Conservation (phyloP, 2,113 vertebrate species). For the Hiodon alosoides region DNA sequence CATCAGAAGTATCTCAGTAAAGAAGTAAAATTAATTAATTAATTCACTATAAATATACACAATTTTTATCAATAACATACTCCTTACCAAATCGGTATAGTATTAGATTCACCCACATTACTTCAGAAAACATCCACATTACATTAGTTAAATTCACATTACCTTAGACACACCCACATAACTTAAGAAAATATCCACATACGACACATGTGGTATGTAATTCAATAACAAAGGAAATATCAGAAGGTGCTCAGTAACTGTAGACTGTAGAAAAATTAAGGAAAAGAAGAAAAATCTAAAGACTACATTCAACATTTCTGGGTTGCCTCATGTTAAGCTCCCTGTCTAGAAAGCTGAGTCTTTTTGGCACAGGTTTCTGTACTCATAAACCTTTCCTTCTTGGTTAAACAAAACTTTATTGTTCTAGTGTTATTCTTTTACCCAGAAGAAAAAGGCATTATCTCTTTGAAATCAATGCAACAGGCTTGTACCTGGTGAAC, state of each 20-base stretch:
- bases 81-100: too few species aligned
- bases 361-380: conserved; percentile 16
- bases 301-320: conserved; percentile 12
- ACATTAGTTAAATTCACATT: too few species aligned
- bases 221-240: not conserved
- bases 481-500: not conserved
- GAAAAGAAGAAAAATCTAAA: not conserved
- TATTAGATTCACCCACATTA: too few species aligned
- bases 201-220: not conserved
- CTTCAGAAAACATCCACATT: too few species aligned
- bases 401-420: conserved; percentile 17
- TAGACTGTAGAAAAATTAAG: not conserved
- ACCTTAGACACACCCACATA: too few species aligned
- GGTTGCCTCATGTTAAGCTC: conserved; percentile 16
- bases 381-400: conserved; percentile 21
- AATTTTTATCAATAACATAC: too few species aligned
- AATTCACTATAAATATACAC: too few species aligned
- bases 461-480: not conserved
- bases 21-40: too few species aligned
- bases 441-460: conserved; percentile 14
- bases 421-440: conserved; percentile 7
- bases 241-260: not conserved
- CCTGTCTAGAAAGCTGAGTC: conserved; percentile 17
- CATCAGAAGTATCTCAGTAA: too few species aligned
- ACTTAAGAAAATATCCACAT: too few species aligned